Base-by-base conservation (phyloP, 2,888 invertebrate species). In the Drosophila diplacantha region DNA sequence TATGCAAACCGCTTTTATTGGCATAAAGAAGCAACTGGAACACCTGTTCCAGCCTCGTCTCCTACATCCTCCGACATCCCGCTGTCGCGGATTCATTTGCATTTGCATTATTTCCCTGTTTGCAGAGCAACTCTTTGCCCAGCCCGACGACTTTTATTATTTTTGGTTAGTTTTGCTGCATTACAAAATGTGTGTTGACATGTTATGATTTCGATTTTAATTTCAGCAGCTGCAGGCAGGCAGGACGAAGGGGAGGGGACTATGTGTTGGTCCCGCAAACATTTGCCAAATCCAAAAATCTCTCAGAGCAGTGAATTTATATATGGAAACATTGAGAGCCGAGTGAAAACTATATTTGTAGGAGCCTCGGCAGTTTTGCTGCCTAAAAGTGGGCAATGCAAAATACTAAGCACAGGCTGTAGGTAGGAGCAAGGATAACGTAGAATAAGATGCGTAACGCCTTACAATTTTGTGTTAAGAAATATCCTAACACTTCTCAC, bases 121-220 rank as follows among this genome's bases (percentile, higher is more conserved):
- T 72, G 55, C 57, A 31, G 47, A 16, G 29, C 44, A 44, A 34
- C 63, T 44, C 37, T 62, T 34, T 16, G 22, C 37, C 24, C 20
- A 0, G 5, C 26, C 38, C 5, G 18, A 12, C 29, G 62, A 54
- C 43, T 63, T 67, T 76, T 81, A 72, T 64, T 66, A 72, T 77
- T 78, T 66, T 68, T 70, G 72, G 63, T 72, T 72, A 65, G 72
- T 68, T 74, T 49, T 50, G 66, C 62, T 71, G 71, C 74, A 69
- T 73, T 72, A 76, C 64, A 72, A 74, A 70, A 73, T 73, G 61
- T 73, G 74, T 73, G 78, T 77, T 76, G 81, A 77, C 77, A 81
- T 74, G 76, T 77, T 74, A 74, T 74, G 81, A 80, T 77, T 81
- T 78, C 61, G 75, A 81, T 69, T 80, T 74, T 62, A 73, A 76